These are phyloP conservation scores for Trichoplusia ni DNA, from an alignment of 1,140 invertebrate genomes.

Conservation along the genomic window DNA sequence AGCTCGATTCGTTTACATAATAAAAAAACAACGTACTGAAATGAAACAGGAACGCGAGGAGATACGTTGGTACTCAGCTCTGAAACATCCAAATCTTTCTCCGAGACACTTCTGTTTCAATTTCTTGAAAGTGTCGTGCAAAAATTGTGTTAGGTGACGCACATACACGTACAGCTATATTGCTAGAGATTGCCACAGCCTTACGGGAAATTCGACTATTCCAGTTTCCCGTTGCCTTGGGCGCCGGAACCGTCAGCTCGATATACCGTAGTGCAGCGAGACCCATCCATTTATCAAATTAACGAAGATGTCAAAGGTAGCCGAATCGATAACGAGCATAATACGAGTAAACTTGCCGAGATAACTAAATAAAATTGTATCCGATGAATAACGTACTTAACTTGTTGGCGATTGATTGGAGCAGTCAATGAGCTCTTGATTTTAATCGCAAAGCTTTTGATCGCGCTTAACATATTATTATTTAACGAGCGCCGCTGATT, in stretches of 20 bases:
- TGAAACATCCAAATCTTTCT: slow-evolving; percentile 35
- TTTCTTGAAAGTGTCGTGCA: slow-evolving; percentile 57
- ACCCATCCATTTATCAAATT: slow-evolving; percentile 17
- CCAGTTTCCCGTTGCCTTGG: slow-evolving; percentile 21
- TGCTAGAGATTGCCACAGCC: slow-evolving; percentile 15
- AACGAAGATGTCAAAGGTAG: neutral
- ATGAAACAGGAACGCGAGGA: slow-evolving; percentile 16
- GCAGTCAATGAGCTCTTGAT: no score
- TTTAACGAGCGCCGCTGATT: no score
- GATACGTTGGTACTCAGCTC: slow-evolving; percentile 11
- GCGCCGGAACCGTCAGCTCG: slow-evolving; percentile 9
- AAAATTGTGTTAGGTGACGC: slow-evolving; percentile 58
- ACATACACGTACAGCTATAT: slow-evolving; percentile 7
- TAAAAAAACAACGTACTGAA: slow-evolving; percentile 24
- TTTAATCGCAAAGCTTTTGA: no score
- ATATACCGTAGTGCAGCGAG: slow-evolving; percentile 3
- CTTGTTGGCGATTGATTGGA: no score
- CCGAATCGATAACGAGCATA: neutral
- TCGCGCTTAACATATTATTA: no score
- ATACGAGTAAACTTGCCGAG: neutral
- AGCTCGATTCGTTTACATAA: slow-evolving; percentile 24
- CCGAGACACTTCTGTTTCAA: slow-evolving; percentile 65
- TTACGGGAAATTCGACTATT: slow-evolving; percentile 22
- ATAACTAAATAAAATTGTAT: no score
- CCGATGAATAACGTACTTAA: no score